Evolutionary conservation across 2,888 invertebrate genomes (phyloP), one percentile per base, ranked within the genome.

Genomic region (Homarus gammarus): DNA sequence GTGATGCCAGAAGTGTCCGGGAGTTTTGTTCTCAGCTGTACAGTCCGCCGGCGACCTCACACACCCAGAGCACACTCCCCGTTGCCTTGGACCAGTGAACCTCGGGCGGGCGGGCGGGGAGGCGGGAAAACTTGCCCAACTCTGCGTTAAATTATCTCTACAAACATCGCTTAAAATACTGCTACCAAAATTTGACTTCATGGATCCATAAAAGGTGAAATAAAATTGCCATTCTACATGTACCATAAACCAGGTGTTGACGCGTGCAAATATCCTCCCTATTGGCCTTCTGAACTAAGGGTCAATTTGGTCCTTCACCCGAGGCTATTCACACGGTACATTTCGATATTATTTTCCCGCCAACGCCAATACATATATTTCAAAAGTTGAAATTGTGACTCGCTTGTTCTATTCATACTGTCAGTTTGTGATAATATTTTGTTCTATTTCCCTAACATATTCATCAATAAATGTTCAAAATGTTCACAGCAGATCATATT

Each of bases 321-420:
- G 56, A 22, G 56, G 56, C 56, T 56, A 56, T 56, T 56, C 64
- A 64, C 64, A 64, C 64, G 64, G 15, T 64, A 27, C 18, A 64
- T 27, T 27, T n/a, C 64, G 8, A 27, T 64, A 64, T 8, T 56
- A 56, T 64, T 56, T 56, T 27, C 64, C 1, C 6, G 64, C 18
- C 64, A 64, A n/a, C 22, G 2, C 18, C 64, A 64, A 64, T 56
- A 18, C 27, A 64, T 64, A 64, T 64, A 27, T 64, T 64, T 27
- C n/a, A 64, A 27, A 61, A 64, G 64, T 64, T 64, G n/a, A 22
- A 10, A 64, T 64, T 64, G 64, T 64, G 27, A 64, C 64, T 5
- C 27, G 64, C 5, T 64, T 27, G 10, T 2, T 64, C 64, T 27
- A 64, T 64, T 64, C 64, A n/a, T 27, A 64, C 27, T 64, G 64